Evolutionary conservation across 2,888 invertebrate genomes (phyloP).

Genomic region (Embidobia sp.): DNA sequence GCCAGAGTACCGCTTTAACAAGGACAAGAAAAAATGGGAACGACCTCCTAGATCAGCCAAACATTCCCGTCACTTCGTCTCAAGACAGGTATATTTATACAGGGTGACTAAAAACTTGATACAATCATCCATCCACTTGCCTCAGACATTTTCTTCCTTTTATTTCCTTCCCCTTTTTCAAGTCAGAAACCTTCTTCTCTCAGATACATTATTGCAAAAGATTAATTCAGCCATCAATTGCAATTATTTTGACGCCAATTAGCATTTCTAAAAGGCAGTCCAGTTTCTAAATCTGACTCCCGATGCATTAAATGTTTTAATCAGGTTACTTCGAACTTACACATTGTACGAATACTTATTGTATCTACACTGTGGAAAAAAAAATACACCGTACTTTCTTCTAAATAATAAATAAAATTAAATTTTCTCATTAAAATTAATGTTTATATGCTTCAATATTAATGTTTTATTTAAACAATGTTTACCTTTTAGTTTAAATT

Average conservation of each 20-base stretch:
- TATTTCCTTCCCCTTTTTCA: no score
- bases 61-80: constrained; percentile 73
- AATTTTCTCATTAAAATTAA: no score
- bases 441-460: no score
- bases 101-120: constrained; percentile 44
- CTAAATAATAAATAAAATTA: no score
- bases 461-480: no score
- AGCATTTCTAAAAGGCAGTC: no score
- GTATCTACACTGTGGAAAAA: constrained; percentile 28
- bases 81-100: constrained; percentile 62
- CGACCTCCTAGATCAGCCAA: constrained; percentile 76
- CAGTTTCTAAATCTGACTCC: constrained; percentile 27
- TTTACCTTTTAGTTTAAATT: no score
- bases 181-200: no score
- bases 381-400: no score
- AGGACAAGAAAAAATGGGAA: constrained; percentile 81
- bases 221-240: no score
- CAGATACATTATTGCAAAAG: no score
- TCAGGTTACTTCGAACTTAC: constrained; percentile 25
- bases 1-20: constrained; percentile 71
- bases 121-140: background rate
- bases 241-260: no score
- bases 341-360: constrained; percentile 53
- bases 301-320: constrained; percentile 30
- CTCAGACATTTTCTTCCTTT: background rate